phyloP scores from a whole-genome alignment of 2,888 invertebrate species.

The Hypolimnas misippus region DNA sequence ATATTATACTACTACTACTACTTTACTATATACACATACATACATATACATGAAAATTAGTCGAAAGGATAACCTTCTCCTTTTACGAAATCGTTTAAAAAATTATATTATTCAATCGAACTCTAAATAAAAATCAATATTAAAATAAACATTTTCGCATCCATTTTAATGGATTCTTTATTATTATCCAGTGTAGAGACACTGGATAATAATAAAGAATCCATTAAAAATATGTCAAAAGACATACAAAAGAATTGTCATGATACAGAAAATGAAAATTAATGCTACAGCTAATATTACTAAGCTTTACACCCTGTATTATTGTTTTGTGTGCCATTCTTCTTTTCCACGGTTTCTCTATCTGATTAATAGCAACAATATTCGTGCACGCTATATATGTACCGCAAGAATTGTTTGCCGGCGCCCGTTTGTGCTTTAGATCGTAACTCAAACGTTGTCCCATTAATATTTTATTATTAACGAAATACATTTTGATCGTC shows the following conservation, averaged over 20 bases:
- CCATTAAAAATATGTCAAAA: neutral
- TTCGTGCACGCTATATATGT: conserved; percentile 60
- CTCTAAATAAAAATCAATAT: no score
- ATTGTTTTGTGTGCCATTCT: conserved; percentile 55
- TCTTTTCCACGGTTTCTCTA: conserved; percentile 53
- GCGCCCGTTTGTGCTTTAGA: conserved; percentile 47
- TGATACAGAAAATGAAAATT: neutral
- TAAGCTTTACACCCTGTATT: neutral
- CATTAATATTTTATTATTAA: conserved; percentile 52
- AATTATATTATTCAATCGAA: no score
- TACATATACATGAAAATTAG: no score
- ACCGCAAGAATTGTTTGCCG: conserved; percentile 63
- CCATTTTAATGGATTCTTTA: no score
- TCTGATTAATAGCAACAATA: conserved; percentile 79
- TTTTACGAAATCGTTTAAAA: no score
- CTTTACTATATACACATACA: no score
- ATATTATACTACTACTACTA: no score
- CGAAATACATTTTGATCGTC: conserved; percentile 20
- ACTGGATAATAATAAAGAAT: no score
- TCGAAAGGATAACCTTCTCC: no score
- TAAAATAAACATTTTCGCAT: no score
- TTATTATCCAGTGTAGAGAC: no score
- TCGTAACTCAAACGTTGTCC: conserved; percentile 49
- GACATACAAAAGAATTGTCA: neutral
- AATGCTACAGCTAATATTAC: conserved; percentile 3